Percentiles rank a stretch among this genome's conserved stretches.
phyloP scores from a whole-genome alignment of 2,113 vertebrate genomes.

The Phrynosoma platyrhinos region DNA sequence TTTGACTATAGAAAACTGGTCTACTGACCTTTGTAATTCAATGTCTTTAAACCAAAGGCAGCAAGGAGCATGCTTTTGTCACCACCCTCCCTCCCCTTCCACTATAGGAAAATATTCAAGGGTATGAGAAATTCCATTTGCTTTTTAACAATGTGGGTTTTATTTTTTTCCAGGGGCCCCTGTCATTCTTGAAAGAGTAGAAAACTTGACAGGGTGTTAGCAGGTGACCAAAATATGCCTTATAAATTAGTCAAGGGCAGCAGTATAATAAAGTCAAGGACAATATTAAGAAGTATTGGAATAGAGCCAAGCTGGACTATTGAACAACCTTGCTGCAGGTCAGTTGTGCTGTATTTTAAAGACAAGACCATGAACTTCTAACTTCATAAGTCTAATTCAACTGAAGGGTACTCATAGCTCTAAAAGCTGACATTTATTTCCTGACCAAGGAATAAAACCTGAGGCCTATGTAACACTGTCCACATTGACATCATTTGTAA shows the following conservation, averaged over 20 bases:
- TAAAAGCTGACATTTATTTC: not conserved
- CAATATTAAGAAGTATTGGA: conserved; percentile 4
- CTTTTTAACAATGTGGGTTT: not conserved
- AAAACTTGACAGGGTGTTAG: conserved; percentile 7
- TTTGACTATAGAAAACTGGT: conserved; percentile 54
- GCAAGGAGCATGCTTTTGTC: conserved; percentile 44
- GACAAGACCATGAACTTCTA: not conserved
- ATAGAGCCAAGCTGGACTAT: not conserved
- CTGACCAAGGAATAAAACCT: not conserved
- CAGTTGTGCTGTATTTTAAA: not conserved
- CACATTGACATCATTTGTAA: not conserved
- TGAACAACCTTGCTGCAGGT: conserved; percentile 6
- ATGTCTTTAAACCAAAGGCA: conserved; percentile 51
- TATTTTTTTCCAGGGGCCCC: not conserved
- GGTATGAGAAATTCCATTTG: too few relatives aligned
- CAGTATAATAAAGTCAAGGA: conserved; percentile 19
- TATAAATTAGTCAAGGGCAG: conserved; percentile 29
- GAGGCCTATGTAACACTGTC: not conserved
- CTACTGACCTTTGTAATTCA: conserved; percentile 62
- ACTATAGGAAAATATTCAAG: not conserved
- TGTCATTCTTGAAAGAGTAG: not conserved
- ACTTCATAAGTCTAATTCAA: not conserved
- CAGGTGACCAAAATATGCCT: conserved; percentile 10
- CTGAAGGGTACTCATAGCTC: not conserved
- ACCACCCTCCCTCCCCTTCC: not conserved